These are phyloP conservation scores for Macrotrachela quadricornifera DNA, from an alignment of 1,140 invertebrate species.

Conservation along the genomic window DNA sequence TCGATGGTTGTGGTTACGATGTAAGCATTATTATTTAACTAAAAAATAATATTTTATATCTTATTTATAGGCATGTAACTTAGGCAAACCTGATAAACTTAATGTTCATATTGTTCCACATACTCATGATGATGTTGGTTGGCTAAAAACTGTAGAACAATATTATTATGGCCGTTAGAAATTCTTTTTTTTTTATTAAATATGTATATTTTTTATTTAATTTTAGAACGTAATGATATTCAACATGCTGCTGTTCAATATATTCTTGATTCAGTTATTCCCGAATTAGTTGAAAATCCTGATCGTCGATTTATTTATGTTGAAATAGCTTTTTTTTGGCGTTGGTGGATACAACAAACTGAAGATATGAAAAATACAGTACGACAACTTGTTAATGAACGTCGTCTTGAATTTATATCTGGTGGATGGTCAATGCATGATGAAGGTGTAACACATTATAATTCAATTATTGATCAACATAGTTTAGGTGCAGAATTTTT, in stretches of 20 bases:
- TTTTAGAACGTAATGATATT: neutral
- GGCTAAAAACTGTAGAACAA: slow-evolving; percentile 75
- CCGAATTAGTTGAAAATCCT: slow-evolving; percentile 49
- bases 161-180: slow-evolving; percentile 51
- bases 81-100: too few species aligned
- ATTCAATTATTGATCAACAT: slow-evolving; percentile 77
- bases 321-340: slow-evolving; percentile 64
- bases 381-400: slow-evolving; percentile 20
- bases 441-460: slow-evolving; percentile 72
- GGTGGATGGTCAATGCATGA: slow-evolving; percentile 50
- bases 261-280: slow-evolving; percentile 66
- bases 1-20: too few species aligned
- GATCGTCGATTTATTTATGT: slow-evolving; percentile 41
- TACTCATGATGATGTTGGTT: slow-evolving; percentile 68
- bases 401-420: slow-evolving; percentile 9
- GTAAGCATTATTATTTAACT: too few species aligned
- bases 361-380: slow-evolving; percentile 35
- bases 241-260: slow-evolving; percentile 36
- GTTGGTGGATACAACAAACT: slow-evolving; percentile 61
- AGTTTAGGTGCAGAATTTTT: slow-evolving; percentile 40
- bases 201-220: neutral
- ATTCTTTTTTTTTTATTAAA: neutral
- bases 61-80: too few species aligned
- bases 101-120: slow-evolving; percentile 60
- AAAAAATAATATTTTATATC: too few species aligned